Percentiles rank a stretch among this genome's conserved stretches.
phyloP scores from a whole-genome alignment of 2,888 invertebrate species.

The Cephonodes hylas region DNA sequence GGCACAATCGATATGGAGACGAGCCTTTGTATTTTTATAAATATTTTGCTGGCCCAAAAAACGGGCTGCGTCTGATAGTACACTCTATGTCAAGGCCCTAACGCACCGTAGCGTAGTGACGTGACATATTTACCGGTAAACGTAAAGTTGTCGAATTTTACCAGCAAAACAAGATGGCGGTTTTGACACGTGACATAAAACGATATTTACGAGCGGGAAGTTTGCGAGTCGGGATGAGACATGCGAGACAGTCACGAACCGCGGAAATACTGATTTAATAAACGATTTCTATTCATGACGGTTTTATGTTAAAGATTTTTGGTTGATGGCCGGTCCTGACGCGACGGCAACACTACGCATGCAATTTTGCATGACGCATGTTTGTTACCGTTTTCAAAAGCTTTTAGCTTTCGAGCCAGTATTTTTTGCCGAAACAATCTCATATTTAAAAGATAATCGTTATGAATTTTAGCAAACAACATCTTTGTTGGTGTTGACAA shows the following conservation, averaged over 20 bases:
- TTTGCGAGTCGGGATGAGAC: conserved; percentile 72
- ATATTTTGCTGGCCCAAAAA: conserved; percentile 21
- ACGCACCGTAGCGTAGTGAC: conserved; percentile 41
- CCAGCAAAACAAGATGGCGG: conserved; percentile 66
- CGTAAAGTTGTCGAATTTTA: conserved; percentile 49
- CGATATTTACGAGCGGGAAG: conserved; percentile 72
- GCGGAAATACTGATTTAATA: conserved; percentile 64
- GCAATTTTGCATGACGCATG: background rate
- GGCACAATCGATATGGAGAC: conserved; percentile 77
- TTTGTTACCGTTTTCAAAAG: background rate
- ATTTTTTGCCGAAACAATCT: no score
- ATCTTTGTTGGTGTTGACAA: no score
- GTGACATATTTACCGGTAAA: conserved; percentile 35
- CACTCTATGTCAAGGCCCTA: conserved; percentile 52
- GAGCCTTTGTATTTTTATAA: conserved; percentile 18
- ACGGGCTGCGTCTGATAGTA: conserved; percentile 37
- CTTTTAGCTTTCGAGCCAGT: background rate
- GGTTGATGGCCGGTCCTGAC: conserved; percentile 23
- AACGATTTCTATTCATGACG: conserved; percentile 73
- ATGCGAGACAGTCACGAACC: conserved; percentile 75
- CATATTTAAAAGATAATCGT: no score
- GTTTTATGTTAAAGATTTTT: conserved; percentile 57
- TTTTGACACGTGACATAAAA: conserved; percentile 77
- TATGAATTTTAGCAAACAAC: no score
- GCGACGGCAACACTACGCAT: background rate